Conservation (phyloP, 2,888 invertebrate species). For the Eristalis arbustorum region DNA sequence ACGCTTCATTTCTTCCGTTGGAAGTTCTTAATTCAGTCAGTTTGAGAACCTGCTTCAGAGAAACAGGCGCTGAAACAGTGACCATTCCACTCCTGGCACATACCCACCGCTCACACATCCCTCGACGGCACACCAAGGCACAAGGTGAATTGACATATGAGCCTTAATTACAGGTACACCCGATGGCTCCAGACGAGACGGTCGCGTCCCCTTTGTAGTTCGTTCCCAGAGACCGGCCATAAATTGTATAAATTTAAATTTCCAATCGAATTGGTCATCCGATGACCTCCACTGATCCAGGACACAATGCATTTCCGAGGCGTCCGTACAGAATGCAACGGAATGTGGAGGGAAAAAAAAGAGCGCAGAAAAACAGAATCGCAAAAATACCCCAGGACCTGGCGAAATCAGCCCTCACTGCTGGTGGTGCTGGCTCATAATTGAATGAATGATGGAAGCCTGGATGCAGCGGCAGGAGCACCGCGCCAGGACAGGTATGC, state of each 20-base stretch:
- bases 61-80: not conserved
- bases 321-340: not conserved
- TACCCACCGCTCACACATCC: not conserved
- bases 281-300: slow-evolving; percentile 39
- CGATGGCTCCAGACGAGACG: slow-evolving; percentile 13
- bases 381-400: not conserved
- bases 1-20: too few relatives aligned
- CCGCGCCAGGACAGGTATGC: slow-evolving; percentile 56
- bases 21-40: not conserved
- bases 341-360: slow-evolving; percentile 6
- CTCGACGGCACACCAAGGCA: not conserved
- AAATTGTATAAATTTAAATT: slow-evolving; percentile 67
- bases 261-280: slow-evolving; percentile 45
- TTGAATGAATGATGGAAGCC: slow-evolving; percentile 71
- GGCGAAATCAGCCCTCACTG: not conserved
- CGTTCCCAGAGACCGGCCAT: slow-evolving; percentile 29
- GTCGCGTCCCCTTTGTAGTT: slow-evolving; percentile 51
- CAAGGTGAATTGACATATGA: slow-evolving; percentile 47
- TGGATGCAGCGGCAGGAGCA: slow-evolving; percentile 61
- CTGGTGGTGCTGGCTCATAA: slow-evolving; percentile 34
- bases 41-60: not conserved
- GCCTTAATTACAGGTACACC: slow-evolving; percentile 59
- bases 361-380: not conserved
- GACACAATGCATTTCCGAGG: slow-evolving; percentile 3
- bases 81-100: not conserved